A percentile compares a stretch with the other conserved stretches of the same genome.
phyloP scores from a whole-genome alignment of 2,797 vertebrate species.

The Periparus ater region DNA sequence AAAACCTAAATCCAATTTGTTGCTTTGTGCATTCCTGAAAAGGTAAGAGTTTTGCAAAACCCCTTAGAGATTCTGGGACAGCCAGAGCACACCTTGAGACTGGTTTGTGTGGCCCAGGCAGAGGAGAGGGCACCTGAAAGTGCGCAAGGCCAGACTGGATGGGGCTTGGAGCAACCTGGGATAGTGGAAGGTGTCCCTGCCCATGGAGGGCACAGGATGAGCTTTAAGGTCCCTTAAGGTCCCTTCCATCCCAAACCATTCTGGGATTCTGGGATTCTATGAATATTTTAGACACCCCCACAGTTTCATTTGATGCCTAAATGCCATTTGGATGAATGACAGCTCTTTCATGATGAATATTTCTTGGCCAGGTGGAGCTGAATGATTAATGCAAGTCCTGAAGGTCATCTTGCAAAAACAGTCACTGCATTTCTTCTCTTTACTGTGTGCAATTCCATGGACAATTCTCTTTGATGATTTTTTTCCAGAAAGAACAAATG shows the following conservation, averaged over 20 bases:
- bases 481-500: background rate
- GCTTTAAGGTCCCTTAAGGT: background rate
- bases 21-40: background rate
- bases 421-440: background rate
- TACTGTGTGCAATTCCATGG: background rate
- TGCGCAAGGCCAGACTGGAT: rapidly evolving
- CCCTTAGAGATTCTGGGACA: background rate
- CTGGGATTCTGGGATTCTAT: background rate
- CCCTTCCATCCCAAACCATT: background rate
- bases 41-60: background rate
- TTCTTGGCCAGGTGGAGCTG: background rate
- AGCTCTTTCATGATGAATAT: background rate
- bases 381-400: background rate
- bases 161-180: background rate
- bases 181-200: rapidly evolving
- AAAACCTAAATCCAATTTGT: background rate
- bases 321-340: background rate
- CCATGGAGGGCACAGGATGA: background rate
- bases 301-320: background rate
- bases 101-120: background rate
- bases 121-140: background rate
- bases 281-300: background rate
- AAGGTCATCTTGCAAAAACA: background rate
- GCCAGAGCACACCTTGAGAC: background rate
- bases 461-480: rapidly evolving